Conservation (phyloP, 2,113 vertebrate genomes). For the Gobiocypris rarus region DNA sequence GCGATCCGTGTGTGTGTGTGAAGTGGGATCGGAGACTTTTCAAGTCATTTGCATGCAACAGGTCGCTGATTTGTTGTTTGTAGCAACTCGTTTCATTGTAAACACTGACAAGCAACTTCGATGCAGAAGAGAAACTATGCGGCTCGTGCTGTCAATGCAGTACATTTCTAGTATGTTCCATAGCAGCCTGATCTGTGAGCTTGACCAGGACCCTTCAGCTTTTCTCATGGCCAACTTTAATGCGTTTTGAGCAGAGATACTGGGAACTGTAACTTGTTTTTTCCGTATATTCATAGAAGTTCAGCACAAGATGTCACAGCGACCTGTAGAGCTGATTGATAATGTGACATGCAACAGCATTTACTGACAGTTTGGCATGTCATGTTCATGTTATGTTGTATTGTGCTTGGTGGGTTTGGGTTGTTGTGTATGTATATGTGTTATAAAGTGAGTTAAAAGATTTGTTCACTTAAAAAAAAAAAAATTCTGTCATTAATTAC, state of each 20-base stretch:
- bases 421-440: neutral
- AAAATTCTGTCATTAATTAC: no score
- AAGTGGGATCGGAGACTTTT: neutral
- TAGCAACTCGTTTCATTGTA: neutral
- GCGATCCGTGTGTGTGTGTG: conserved; percentile 1
- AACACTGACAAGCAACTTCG: conserved; percentile 11
- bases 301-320: no score
- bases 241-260: neutral
- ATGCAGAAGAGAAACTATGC: conserved; percentile 4
- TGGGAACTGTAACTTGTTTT: neutral
- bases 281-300: neutral
- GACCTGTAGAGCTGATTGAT: neutral
- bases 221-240: neutral
- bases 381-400: neutral
- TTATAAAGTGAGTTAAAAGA: neutral
- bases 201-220: neutral
- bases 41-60: conserved; percentile 9
- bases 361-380: neutral
- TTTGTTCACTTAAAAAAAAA: no score
- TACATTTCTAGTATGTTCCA: conserved; percentile 12
- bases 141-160: neutral
- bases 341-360: neutral
- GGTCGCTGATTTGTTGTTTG: conserved; percentile 25
- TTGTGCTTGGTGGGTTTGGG: neutral
- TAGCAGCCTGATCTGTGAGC: neutral